Conservation (phyloP, 2,113 vertebrate genomes). For the Tetrao urogallus region DNA sequence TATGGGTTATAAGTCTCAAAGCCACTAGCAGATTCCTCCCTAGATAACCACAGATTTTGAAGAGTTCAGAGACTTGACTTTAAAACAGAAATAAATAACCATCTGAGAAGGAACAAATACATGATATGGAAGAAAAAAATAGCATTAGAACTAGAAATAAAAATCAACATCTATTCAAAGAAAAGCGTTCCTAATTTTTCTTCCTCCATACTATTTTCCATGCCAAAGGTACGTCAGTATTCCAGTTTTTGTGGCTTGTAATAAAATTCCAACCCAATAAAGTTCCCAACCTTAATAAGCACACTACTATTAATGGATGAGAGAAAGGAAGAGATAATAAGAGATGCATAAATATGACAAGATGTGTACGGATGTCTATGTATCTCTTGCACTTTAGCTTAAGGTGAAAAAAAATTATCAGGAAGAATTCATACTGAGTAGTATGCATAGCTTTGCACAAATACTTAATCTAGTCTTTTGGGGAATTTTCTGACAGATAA, state of each 20-base stretch:
- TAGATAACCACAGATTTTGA: not conserved
- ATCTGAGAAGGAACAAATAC: not conserved
- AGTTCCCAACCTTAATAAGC: not conserved
- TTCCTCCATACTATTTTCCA: not conserved
- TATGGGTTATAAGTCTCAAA: conserved; percentile 20
- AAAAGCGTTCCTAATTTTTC: not conserved
- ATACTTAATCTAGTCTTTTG: not conserved
- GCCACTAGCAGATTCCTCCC: not conserved
- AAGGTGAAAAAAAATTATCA: not conserved
- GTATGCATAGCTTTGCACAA: not conserved
- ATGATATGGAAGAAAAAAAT: not conserved
- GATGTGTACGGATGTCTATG: rapidly evolving
- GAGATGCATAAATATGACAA: not conserved
- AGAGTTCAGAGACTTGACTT: not conserved
- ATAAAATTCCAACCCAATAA: not conserved
- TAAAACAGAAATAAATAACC: not conserved
- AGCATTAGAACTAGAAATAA: not conserved
- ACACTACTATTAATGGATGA: not conserved
- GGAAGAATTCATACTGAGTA: not conserved
- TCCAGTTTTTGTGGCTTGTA: not conserved
- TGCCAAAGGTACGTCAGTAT: not conserved
- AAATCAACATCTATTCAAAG: not conserved
- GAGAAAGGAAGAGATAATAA: not conserved
- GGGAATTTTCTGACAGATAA: not conserved
- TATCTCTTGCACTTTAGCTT: not conserved